Percentiles rank a stretch among this genome's conserved stretches.
Evolutionary conservation across 2,797 vertebrate species (phyloP).

Genomic region (Kryptopterus vitreolus): DNA sequence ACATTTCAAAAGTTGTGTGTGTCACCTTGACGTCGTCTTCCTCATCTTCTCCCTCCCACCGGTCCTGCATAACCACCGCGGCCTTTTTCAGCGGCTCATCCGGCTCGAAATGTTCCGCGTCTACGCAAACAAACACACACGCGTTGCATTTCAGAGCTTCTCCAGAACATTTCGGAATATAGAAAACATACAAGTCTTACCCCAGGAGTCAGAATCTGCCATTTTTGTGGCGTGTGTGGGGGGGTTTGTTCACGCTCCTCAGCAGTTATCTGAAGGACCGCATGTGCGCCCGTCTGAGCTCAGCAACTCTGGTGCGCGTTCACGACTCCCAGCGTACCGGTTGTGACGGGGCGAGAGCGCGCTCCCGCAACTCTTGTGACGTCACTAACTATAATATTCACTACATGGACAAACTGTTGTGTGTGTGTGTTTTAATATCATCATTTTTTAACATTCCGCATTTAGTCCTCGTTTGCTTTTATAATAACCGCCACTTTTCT

Average conservation of each 20-base stretch:
- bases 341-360: slow-evolving; percentile 2
- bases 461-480: too few species aligned
- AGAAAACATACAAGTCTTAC: slow-evolving; percentile 64
- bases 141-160: neutral
- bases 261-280: slow-evolving; percentile 35
- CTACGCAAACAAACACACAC: slow-evolving; percentile 61
- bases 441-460: too few species aligned
- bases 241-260: slow-evolving; percentile 65
- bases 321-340: neutral
- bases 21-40: slow-evolving; percentile 90
- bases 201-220: slow-evolving; percentile 86
- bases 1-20: too few species aligned
- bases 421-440: too few species aligned
- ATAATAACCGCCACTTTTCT: too few species aligned
- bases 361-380: neutral
- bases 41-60: slow-evolving; percentile 88
- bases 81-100: slow-evolving; percentile 77
- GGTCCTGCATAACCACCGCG: slow-evolving; percentile 74
- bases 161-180: neutral
- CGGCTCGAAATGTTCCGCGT: slow-evolving; percentile 86
- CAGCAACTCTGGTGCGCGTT: slow-evolving; percentile 7
- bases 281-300: slow-evolving; percentile 40
- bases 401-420: too few species aligned
- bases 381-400: too few species aligned
- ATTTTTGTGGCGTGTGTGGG: slow-evolving; percentile 75